Evolutionary conservation across 2,888 invertebrate genomes (phyloP), one percentile per base, ranked within the genome.

Genomic region (Harpalus rufipes): DNA sequence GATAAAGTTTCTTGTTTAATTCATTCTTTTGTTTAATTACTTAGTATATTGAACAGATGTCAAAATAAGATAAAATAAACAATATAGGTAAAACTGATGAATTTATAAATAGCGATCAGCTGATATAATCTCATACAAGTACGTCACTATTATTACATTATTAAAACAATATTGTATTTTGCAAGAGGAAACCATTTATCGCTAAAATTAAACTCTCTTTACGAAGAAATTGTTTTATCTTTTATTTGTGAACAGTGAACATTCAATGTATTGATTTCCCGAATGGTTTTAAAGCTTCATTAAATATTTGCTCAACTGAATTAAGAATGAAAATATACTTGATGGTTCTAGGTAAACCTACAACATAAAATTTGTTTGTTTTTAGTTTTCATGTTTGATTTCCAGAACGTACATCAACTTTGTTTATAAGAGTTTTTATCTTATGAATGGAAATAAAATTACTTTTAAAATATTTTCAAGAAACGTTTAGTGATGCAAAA

Each of bases 81-180:
- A 41, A 0, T 14, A 14, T 16, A 21, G 21, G 21, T 21, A 21
- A 21, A 21, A 74, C 12, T 74, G n/a, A 21, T 18, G 44, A 18
- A 74, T 74, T 18, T 74, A 74, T 51, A 44, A 74, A 74, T 18
- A 44, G 51, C 51, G 41, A 79, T 79, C 79, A 79, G 41, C 79
- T 79, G 79, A 79, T 61, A 32, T 59, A 14, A 79, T 79, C 39
- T 32, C 16, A 39, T 80, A 10, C 10, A 63, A 61, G 61, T 21
- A 44, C 81, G 81, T 81, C 63, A 81, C 58, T n/a, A n/a, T 32
- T 41, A 41, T 72, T 72, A 44, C 44, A 51, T 51, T 56, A 74
- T 74, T 74, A 74, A 56, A 74, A 18, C 68, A 78, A 78, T 78
- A 78, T 78, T 78, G 25, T 56, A 21, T 78, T 78, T 78, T 58